phyloP scores from a whole-genome alignment of 2,888 invertebrate species.

The Helicoverpa assulta region DNA sequence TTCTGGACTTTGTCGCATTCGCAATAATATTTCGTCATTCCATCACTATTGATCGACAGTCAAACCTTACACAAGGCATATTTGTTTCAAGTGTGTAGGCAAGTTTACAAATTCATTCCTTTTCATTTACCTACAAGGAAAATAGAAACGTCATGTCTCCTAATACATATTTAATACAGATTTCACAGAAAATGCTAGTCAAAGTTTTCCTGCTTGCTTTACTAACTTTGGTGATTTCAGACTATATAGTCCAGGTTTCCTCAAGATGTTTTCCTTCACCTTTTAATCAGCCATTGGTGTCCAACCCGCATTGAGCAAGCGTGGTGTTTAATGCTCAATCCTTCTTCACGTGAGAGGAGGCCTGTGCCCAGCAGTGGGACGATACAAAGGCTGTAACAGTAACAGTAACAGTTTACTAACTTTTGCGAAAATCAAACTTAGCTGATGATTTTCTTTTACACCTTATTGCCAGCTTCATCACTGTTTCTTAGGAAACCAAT shows the following conservation, averaged over 20 bases:
- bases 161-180: not conserved
- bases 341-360: too few relatives aligned
- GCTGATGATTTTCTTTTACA: not conserved
- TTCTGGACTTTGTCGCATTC: not conserved
- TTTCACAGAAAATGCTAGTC: not conserved
- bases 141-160: not conserved
- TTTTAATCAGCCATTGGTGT: too few relatives aligned
- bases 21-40: not conserved
- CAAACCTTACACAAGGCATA: not conserved
- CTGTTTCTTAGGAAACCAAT: not conserved
- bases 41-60: too few relatives aligned
- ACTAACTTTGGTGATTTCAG: not conserved
- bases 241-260: too few relatives aligned
- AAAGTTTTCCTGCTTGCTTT: not conserved
- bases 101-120: not conserved
- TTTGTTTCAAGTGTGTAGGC: not conserved
- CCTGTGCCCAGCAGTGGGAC: too few relatives aligned
- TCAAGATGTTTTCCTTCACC: too few relatives aligned
- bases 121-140: not conserved
- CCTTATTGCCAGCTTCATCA: not conserved
- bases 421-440: not conserved
- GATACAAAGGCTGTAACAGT: too few relatives aligned
- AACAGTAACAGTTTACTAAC: too few relatives aligned
- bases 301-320: too few relatives aligned
- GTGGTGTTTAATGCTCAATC: too few relatives aligned